Evolutionary conservation across 2,113 vertebrate species (phyloP), one percentile per base, ranked within the genome.

Genomic region (Phyllostomus hastatus): DNA sequence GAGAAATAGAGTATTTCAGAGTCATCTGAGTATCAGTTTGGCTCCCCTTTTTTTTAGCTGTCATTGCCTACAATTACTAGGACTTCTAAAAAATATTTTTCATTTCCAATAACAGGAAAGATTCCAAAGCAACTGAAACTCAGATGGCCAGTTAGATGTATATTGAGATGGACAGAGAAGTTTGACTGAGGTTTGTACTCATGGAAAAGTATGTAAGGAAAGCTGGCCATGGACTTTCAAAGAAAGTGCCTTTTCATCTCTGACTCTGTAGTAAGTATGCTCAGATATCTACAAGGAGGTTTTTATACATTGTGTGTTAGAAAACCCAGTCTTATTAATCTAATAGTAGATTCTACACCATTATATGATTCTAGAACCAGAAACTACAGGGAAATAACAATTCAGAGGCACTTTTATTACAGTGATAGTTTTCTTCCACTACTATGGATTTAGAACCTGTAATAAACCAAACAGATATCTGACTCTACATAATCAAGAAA

Each of bases 41-140:
- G 41, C 26, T 64, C 19, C 7, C 17, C 10, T 35, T 7, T 15
- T 15, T 38, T 33, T 93, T 69, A 82, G 41, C 10, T 83, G 4
- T 82, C 61, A 86, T 86, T 91, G 10, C 43, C 41, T 50, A 41
- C 4, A 50, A 54, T 4, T 4, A 70, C 48, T 6, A 22, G 59
- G 80, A 72, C 20, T 73, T 96, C 28, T 75, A 43, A 84, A 38
- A 43, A 86, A 52, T 3, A 11, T 59, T 96, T 94, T 96, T 85
- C n/a, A 94, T 90, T 90, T 26, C 91, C 90, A 94, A 96, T 78
- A 57, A 72, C 5, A 79, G 52, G 26, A 41, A 85, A 52, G 33
- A 79, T 84, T 59, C 0, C 38, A 70, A 66, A 88, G 22, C 70
- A 80, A 4, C 57, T 70, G 81, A 83, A 66, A 86, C 28, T 28